Percentiles rank a stretch among this genome's conserved stretches.
Evolutionary conservation across 2,888 invertebrate genomes (phyloP).

Genomic region (Lithophane ornitopus): DNA sequence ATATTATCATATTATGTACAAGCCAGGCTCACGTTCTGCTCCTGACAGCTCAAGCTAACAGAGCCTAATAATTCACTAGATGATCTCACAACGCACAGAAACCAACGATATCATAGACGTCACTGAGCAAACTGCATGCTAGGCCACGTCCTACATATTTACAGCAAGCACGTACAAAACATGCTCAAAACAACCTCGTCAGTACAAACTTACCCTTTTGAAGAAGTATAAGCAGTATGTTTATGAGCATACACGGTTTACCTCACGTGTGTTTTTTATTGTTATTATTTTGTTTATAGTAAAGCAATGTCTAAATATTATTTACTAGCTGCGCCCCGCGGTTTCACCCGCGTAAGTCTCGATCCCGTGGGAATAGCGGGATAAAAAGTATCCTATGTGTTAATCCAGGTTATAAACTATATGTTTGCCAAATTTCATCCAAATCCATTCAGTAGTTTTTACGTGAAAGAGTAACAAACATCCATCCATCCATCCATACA

Average conservation of each 20-base stretch:
- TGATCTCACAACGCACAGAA: constrained; percentile 26
- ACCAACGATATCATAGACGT: constrained; percentile 25
- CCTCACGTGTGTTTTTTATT: neutral
- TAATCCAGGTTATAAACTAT: too few relatives aligned
- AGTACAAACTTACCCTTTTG: constrained; percentile 16
- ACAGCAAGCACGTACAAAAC: constrained; percentile 5
- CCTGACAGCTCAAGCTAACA: constrained; percentile 44
- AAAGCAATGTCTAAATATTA: neutral
- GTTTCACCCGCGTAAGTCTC: too few relatives aligned
- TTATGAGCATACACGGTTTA: neutral
- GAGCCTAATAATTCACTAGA: constrained; percentile 38
- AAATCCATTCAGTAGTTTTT: too few relatives aligned
- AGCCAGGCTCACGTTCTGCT: constrained; percentile 8
- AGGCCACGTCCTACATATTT: constrained; percentile 5
- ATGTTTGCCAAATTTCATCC: too few relatives aligned
- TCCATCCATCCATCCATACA: too few relatives aligned
- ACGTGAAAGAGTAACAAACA: too few relatives aligned
- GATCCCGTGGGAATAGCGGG: too few relatives aligned
- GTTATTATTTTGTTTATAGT: neutral
- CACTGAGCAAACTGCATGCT: constrained; percentile 29
- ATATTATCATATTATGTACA: constrained; percentile 14
- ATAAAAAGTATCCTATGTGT: too few relatives aligned
- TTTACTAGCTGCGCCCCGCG: too few relatives aligned
- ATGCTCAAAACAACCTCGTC: neutral
- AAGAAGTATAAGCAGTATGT: constrained; percentile 18